These are phyloP conservation scores for Halcyon badia DNA, from an alignment of 2,797 vertebrate genomes.

Conservation along the genomic window DNA sequence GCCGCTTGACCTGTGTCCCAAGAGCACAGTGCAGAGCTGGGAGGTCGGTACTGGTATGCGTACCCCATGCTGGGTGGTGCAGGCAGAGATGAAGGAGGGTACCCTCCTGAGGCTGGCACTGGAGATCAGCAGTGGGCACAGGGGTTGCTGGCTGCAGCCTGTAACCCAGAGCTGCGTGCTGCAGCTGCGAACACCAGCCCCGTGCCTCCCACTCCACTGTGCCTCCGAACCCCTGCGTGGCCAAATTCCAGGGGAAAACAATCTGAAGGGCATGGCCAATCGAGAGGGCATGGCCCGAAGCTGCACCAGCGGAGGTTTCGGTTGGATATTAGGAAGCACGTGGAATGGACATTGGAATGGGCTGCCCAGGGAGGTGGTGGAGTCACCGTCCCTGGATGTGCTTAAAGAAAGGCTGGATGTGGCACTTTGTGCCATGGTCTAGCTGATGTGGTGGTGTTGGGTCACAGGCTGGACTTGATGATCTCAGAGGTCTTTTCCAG, in stretches of 20 bases:
- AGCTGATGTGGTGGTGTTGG: no score
- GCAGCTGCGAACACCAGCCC: neutral
- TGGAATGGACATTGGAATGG: no score
- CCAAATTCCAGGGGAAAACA: neutral
- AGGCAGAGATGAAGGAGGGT: neutral
- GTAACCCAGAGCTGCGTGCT: neutral
- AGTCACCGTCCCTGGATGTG: no score
- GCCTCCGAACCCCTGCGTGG: accelerated
- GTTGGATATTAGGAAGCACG: no score
- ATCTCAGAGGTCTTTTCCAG: no score
- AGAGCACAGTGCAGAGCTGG: neutral
- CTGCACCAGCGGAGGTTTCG: no score
- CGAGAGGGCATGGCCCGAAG: no score
- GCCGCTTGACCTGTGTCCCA: neutral
- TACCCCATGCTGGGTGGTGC: neutral
- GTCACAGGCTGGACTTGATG: no score
- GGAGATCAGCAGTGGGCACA: neutral
- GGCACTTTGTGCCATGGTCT: no score
- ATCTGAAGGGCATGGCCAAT: neutral
- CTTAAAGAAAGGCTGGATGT: no score
- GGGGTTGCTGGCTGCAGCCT: neutral
- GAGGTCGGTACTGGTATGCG: accelerated
- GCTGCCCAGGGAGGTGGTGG: no score
- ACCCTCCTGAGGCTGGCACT: neutral
- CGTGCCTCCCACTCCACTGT: accelerated